phyloP scores from a whole-genome alignment of 1,140 invertebrate species.

The Arctopsyche grandis region DNA sequence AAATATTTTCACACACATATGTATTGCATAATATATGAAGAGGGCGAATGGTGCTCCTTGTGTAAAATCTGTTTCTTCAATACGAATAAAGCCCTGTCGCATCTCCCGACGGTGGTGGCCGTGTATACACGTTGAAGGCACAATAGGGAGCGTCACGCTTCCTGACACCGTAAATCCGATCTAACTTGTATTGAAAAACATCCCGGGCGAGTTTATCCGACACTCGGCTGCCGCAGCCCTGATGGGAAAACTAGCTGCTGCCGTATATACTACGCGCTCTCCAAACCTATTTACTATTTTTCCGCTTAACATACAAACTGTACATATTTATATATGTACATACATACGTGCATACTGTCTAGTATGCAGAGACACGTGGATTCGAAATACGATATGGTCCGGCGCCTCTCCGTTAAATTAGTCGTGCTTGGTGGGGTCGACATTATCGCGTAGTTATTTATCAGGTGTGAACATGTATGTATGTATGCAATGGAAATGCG shows the following conservation, averaged over 20 bases:
- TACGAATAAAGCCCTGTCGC: conserved; percentile 19
- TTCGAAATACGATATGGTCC: conserved; percentile 24
- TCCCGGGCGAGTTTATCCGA: conserved; percentile 41
- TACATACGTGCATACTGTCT: not conserved
- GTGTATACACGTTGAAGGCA: conserved; percentile 20
- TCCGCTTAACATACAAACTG: not conserved
- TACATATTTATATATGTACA: not conserved
- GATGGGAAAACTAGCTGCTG: conserved; percentile 33
- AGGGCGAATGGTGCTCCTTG: not conserved
- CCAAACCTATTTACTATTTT: conserved; percentile 23
- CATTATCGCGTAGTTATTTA: conserved; percentile 5
- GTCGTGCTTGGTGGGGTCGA: not conserved
- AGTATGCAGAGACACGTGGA: conserved; percentile 11
- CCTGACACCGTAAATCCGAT: conserved; percentile 48
- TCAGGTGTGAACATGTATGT: conserved; percentile 3
- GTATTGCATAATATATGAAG: no score
- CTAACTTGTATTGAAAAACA: conserved; percentile 49
- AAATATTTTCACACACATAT: no score
- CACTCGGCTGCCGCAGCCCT: conserved; percentile 30
- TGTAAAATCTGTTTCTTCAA: conserved; percentile 18
- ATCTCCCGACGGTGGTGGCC: conserved; percentile 5
- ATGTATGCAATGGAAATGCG: no score
- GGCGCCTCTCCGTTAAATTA: conserved; percentile 22
- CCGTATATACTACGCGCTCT: not conserved
- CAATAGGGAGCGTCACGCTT: conserved; percentile 44